phyloP scores from a whole-genome alignment of 2,113 vertebrate species.

The Mirounga angustirostris region DNA sequence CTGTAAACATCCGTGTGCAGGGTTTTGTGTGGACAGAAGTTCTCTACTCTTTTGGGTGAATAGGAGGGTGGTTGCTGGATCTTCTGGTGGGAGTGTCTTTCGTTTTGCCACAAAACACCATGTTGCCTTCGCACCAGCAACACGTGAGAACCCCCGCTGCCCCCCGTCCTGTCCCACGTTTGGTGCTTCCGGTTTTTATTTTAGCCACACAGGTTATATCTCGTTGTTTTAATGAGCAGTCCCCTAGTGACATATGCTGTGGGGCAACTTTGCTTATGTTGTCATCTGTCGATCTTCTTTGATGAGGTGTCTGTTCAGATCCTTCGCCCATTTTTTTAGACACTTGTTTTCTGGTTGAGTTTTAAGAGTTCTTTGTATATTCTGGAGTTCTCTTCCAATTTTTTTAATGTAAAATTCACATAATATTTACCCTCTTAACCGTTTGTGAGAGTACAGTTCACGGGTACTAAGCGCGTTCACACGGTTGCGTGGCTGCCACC shows the following conservation, averaged over 20 bases:
- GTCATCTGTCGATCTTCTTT: rapidly evolving
- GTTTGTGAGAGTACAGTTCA: background rate
- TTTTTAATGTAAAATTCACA: background rate
- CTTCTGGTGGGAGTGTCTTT: background rate
- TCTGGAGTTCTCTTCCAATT: background rate
- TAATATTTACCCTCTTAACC: background rate
- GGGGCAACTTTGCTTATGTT: background rate
- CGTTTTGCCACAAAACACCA: background rate
- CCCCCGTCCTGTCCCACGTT: background rate
- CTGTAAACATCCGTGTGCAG: rapidly evolving
- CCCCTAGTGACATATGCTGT: too few relatives aligned
- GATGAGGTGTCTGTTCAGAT: background rate
- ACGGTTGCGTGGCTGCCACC: rapidly evolving
- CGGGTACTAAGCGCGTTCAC: rapidly evolving
- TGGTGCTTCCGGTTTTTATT: background rate
- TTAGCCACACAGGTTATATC: too few relatives aligned
- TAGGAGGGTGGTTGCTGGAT: background rate
- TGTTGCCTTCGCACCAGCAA: background rate
- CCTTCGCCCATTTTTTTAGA: background rate
- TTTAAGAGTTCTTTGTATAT: background rate
- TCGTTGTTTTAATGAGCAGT: rapidly evolving
- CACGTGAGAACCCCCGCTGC: background rate
- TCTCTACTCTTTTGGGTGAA: background rate
- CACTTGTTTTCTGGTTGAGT: background rate
- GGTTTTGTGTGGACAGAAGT: background rate